A percentile compares a stretch with the other conserved stretches of the same genome.
Evolutionary conservation across 2,113 vertebrate genomes (phyloP).

Genomic region (Oostethus manadensis): DNA sequence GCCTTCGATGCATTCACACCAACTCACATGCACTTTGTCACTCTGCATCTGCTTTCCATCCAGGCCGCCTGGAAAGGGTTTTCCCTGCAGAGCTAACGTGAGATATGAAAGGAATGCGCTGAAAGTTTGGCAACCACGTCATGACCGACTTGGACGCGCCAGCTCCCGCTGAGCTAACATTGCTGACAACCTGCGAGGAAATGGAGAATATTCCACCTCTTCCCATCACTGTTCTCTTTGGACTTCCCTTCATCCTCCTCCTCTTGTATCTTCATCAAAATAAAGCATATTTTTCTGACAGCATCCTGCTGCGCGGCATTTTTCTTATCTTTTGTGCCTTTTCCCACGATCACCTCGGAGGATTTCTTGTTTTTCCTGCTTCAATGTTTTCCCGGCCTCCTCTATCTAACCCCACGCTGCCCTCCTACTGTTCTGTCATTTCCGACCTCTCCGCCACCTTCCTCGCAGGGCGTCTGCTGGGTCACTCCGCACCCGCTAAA

Average conservation of each 20-base stretch:
- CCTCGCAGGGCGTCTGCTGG: neutral
- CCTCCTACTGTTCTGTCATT: neutral
- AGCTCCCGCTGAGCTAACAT: constrained; percentile 1
- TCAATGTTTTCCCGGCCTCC: constrained; percentile 16
- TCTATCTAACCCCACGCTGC: neutral
- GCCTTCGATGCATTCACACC: constrained; percentile 30
- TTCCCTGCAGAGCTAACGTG: neutral
- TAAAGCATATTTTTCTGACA: constrained; percentile 41
- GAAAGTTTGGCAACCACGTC: neutral
- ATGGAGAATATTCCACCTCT: neutral
- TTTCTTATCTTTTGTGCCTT: constrained; percentile 4
- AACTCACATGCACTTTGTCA: neutral
- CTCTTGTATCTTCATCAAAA: constrained; percentile 37
- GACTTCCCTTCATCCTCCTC: constrained; percentile 10
- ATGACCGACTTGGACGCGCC: neutral
- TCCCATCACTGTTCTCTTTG: constrained; percentile 51
- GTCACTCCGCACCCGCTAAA: neutral
- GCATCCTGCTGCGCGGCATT: constrained; percentile 27
- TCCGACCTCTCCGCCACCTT: neutral
- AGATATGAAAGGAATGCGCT: neutral
- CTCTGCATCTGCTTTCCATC: neutral
- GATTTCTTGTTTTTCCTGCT: constrained; percentile 14
- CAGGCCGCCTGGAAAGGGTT: neutral
- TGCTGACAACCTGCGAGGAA: neutral
- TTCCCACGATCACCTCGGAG: neutral